These are phyloP conservation scores for Pollenia angustigena DNA, from an alignment of 2,888 invertebrate species.

Conservation along the genomic window DNA sequence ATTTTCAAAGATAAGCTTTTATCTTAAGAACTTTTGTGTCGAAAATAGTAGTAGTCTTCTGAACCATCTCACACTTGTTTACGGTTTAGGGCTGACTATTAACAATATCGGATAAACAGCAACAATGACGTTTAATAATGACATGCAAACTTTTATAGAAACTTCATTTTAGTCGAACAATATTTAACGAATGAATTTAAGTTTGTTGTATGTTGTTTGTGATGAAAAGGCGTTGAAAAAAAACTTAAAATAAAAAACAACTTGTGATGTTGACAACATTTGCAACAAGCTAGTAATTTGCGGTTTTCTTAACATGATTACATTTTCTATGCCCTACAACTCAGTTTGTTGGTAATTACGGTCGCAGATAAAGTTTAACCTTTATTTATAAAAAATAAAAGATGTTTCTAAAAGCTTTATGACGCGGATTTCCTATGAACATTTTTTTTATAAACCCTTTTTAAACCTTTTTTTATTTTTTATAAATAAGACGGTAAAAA, in stretches of 20 bases:
- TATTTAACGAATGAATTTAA: neutral
- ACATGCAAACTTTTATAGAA: slow-evolving; percentile 17
- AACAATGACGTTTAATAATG: slow-evolving; percentile 28
- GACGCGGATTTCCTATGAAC: too few relatives aligned
- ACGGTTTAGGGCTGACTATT: slow-evolving; percentile 61
- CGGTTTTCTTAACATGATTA: slow-evolving; percentile 71
- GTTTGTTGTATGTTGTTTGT: slow-evolving; percentile 29
- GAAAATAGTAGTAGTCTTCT: slow-evolving; percentile 8
- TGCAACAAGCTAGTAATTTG: slow-evolving; percentile 71
- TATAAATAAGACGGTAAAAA: too few relatives aligned
- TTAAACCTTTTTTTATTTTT: too few relatives aligned
- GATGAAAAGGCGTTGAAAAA: slow-evolving; percentile 27
- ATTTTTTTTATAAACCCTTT: too few relatives aligned
- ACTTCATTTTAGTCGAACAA: neutral
- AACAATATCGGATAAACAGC: slow-evolving; percentile 13
- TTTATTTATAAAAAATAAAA: too few relatives aligned
- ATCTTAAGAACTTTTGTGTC: neutral
- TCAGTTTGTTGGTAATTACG: neutral
- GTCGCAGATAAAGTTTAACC: neutral
- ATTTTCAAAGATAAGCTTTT: neutral
- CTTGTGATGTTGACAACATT: slow-evolving; percentile 68
- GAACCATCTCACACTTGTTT: slow-evolving; percentile 66
- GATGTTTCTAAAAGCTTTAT: too few relatives aligned
- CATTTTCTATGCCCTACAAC: slow-evolving; percentile 37
- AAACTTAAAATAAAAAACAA: slow-evolving; percentile 25